Base-by-base conservation (phyloP, 2,888 invertebrate genomes). In the Amphimallon solstitiale region DNA sequence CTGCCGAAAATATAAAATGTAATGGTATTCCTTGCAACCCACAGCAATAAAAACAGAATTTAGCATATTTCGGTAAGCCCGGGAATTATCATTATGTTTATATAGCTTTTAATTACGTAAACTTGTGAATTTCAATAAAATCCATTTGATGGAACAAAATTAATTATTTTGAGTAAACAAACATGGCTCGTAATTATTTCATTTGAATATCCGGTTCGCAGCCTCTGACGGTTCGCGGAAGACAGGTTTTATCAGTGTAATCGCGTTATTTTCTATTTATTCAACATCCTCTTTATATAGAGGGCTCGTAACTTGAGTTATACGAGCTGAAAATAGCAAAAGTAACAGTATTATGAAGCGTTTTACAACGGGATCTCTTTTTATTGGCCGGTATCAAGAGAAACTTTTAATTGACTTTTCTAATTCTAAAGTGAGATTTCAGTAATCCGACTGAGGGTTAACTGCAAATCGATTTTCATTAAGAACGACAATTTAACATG, bases 321-420 rank as follows among this genome's bases (percentile, higher is more conserved):
- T 29, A 29, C 43, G 43, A 43, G 23, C 29, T 12, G 34, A 14
- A 29, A 35, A 35, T 15, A 52, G 34, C 52, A 14, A 14, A 52
- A 52, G 52, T 29, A 56, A 34, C 21, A 19, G 43, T 60, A 29
- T 45, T 45, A 60, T 45, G 45, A 45, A 21, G 45, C 10, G 21
- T 46, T 60, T 40, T 60, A 60, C 45, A 60, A n/a, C 34, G 23
- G 29, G 17, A 23, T 45, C 40, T 45, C 34, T 45, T 60, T 60
- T 60, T 45, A 60, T 45, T 46, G 43, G 45, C 17, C 12, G 43
- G 60, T 59, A 59, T 60, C 48, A 49, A 49, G 56, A 64, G 68
- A 68, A 72, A 70, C 46, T 72, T 72, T 72, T 72, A 72, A 72
- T 72, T 70, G 70, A 72, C 72, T 72, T 70, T 72, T 72, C 70